These are phyloP conservation scores for Enteromius treurensis DNA, from an alignment of 2,797 vertebrate species.

Conservation along the genomic window DNA sequence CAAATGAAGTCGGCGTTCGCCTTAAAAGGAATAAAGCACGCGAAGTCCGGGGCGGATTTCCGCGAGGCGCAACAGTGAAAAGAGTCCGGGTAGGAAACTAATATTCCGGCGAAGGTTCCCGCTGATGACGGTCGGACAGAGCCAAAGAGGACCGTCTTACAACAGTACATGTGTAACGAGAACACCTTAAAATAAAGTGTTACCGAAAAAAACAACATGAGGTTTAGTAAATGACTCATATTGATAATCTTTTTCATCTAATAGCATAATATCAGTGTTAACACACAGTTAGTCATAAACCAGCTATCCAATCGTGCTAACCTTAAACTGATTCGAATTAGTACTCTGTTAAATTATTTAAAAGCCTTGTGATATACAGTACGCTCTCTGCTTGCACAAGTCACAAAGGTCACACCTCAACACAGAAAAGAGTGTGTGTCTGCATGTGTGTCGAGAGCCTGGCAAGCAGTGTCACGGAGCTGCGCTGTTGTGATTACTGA, in stretches of 20 bases:
- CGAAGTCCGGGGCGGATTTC: too few relatives aligned
- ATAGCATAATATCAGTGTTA: not conserved
- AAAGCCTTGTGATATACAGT: not conserved
- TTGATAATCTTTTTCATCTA: not conserved
- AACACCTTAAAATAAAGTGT: not conserved
- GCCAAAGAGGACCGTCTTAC: too few relatives aligned
- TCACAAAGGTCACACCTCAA: constrained; percentile 35
- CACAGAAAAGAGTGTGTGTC: constrained; percentile 20
- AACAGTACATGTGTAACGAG: too few relatives aligned
- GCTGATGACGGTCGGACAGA: too few relatives aligned
- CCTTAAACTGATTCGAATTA: not conserved
- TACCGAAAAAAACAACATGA: not conserved
- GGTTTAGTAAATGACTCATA: not conserved
- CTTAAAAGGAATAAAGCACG: too few relatives aligned
- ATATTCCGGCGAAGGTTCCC: too few relatives aligned
- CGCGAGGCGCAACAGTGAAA: too few relatives aligned
- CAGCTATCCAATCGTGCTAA: not conserved
- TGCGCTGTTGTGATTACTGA: constrained; percentile 73
- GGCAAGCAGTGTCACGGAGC: constrained; percentile 49
- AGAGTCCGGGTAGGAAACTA: too few relatives aligned
- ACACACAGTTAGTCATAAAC: not conserved
- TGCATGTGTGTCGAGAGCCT: constrained; percentile 17
- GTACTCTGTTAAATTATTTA: not conserved
- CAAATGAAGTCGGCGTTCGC: too few relatives aligned
- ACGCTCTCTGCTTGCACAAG: constrained; percentile 8